Conservation (phyloP, 2,888 invertebrate species). For the Tipula unca region DNA sequence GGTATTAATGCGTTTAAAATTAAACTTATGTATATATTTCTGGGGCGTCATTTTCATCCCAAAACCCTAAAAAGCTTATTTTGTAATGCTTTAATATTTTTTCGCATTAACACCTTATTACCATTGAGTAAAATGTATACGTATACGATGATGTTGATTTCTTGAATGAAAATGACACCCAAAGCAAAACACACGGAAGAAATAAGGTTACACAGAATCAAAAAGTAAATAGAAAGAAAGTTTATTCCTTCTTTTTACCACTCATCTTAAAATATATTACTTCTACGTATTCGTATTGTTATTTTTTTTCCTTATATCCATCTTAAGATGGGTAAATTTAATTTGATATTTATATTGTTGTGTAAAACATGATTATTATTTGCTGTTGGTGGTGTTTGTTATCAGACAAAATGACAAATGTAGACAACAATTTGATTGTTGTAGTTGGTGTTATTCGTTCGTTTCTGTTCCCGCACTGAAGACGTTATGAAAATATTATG, state of each 20-base stretch:
- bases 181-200: not conserved
- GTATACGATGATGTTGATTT: not conserved
- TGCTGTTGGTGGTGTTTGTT: not conserved
- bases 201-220: not conserved
- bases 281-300: not conserved
- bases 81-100: not conserved
- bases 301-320: not conserved
- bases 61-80: not conserved
- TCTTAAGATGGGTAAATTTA: not conserved
- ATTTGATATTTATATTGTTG: constrained; percentile 8
- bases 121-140: not conserved
- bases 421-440: not conserved
- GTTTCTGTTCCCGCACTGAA: not conserved
- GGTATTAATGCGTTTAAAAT: not conserved
- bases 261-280: not conserved
- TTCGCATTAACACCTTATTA: not conserved
- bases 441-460: not conserved
- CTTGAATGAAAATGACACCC: not conserved
- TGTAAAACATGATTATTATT: constrained; percentile 14
- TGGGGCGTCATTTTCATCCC: too few relatives aligned
- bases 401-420: not conserved
- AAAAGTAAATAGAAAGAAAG: not conserved
- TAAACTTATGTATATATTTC: not conserved
- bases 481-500: not conserved
- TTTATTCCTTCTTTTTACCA: not conserved